Evolutionary conservation across 2,113 vertebrate genomes (phyloP), one percentile per base, ranked within the genome.

Genomic region (Plotosus lineatus): DNA sequence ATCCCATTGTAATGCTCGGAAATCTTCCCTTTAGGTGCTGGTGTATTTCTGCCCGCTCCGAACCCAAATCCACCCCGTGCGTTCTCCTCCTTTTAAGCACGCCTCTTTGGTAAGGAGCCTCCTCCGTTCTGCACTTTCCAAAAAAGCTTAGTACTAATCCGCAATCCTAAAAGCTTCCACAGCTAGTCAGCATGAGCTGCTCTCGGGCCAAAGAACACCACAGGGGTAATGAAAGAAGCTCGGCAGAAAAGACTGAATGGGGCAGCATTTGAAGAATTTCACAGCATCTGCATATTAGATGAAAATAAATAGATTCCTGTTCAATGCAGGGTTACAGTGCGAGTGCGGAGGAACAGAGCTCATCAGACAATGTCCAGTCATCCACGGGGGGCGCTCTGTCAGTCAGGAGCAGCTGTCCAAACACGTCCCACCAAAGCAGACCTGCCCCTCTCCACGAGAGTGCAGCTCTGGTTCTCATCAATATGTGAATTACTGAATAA

Each of bases 401-500:
- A 90, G 90, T 87, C 69, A 75, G 56, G 46, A 89, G 75, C 92
- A 92, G 91, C 91, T 93, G 92, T 91, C 81, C 80, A 93, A 93
- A 92, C 90, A 94, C 75, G 88, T 89, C 88, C 89, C 83, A 84
- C 61, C 83, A 72, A 80, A 86, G 69, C 72, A 66, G 77, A 40
- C 81, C 82, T 66, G 71, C 84, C 84, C 84, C 85, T 77, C 44
- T 66, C 87, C 85, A 85, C 80, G 82, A 91, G 93, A 92, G 90
- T 86, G 89, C 61, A 87, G 85, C 77, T 58, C 46, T 66, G 75
- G 78, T 87, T 88, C 83, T 85, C 81, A 85, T 85, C 92, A 86
- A 92, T 87, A 89, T 46, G 83, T 80, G 80, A 85, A 92, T 83
- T 83, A 85, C 87, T 88, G 75, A 79, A 91, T 85, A 90, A 92